phyloP scores from a whole-genome alignment of 2,888 invertebrate species.

The Xiphydria camelus region DNA sequence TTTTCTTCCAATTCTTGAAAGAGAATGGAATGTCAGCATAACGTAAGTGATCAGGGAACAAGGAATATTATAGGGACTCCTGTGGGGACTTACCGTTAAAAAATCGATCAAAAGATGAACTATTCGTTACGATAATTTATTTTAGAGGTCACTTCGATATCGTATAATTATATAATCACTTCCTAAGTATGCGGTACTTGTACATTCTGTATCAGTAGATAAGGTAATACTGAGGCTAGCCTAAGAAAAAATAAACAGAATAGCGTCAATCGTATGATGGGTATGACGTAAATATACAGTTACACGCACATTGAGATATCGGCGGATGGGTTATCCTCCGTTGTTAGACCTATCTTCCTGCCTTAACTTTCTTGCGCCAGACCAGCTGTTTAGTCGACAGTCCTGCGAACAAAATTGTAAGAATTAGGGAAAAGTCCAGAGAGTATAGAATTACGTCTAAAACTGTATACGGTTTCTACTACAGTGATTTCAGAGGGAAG shows the following conservation, averaged over 20 bases:
- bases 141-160: neutral
- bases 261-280: neutral
- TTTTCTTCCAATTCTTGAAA: no score
- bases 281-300: constrained; percentile 13
- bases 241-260: constrained; percentile 20
- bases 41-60: no score
- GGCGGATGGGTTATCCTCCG: constrained; percentile 11
- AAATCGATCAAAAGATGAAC: no score
- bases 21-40: no score
- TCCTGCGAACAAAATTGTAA: constrained; percentile 40
- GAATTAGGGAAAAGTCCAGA: no score
- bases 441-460: no score
- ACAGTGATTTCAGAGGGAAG: no score
- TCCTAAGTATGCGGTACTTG: neutral
- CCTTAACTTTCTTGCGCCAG: constrained; percentile 29
- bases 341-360: constrained; percentile 33
- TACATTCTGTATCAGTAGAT: constrained; percentile 4
- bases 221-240: constrained; percentile 27
- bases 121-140: constrained; percentile 2
- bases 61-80: no score
- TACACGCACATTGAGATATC: constrained; percentile 19
- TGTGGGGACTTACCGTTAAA: no score
- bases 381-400: constrained; percentile 39
- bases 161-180: neutral
- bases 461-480: no score